phyloP scores from a whole-genome alignment of 2,113 vertebrate genomes.

The Orcinus orca region DNA sequence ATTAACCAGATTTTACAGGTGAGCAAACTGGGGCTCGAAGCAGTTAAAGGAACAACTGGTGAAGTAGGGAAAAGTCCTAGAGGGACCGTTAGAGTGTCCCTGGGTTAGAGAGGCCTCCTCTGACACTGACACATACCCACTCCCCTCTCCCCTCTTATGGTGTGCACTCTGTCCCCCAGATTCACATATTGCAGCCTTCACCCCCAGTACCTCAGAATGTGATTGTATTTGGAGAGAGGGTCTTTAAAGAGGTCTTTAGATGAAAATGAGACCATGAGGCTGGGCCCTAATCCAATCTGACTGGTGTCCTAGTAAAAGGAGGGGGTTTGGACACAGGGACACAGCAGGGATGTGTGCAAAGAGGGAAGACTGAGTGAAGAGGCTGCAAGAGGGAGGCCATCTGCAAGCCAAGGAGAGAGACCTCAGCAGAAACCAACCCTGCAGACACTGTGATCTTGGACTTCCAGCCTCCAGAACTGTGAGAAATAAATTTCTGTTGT shows the following conservation, averaged over 20 bases:
- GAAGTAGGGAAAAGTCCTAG: not conserved
- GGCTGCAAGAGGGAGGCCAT: not conserved
- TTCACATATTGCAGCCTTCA: not conserved
- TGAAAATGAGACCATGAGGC: not conserved
- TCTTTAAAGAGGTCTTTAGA: not conserved
- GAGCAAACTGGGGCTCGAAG: not conserved
- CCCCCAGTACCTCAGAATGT: not conserved
- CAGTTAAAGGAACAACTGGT: not conserved
- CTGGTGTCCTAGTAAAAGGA: not conserved
- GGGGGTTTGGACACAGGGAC: not conserved
- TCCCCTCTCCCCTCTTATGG: not conserved
- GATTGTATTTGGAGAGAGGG: not conserved
- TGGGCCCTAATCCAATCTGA: not conserved
- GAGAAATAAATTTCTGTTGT: not conserved
- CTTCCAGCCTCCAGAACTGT: not conserved
- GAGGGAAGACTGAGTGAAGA: not conserved
- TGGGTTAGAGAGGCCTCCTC: not conserved
- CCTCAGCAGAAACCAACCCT: not conserved
- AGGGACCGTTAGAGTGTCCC: not conserved
- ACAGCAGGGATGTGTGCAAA: not conserved
- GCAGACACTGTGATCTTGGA: not conserved
- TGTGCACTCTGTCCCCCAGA: no score
- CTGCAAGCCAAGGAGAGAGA: not conserved
- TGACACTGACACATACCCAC: not conserved
- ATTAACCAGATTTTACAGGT: not conserved